Conservation (phyloP, 2,888 invertebrate genomes). For the Ophraella communa region DNA sequence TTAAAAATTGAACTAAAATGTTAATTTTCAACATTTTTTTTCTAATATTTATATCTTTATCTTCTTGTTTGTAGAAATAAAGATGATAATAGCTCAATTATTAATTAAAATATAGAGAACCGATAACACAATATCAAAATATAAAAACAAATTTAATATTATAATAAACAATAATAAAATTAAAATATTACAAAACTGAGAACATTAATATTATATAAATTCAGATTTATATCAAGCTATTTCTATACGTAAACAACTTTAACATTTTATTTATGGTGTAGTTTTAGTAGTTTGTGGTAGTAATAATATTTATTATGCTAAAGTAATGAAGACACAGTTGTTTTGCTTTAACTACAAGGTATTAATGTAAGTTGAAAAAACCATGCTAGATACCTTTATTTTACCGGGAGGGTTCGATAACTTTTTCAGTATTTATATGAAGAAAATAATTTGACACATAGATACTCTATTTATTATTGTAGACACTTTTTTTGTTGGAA, state of each 20-base stretch:
- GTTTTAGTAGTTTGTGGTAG: not conserved
- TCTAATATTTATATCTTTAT: too few species aligned
- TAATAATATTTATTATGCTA: constrained; percentile 35
- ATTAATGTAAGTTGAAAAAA: constrained; percentile 26
- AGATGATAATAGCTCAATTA: too few species aligned
- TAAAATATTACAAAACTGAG: not conserved
- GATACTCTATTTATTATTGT: too few species aligned
- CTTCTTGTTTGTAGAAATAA: too few species aligned
- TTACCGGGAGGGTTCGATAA: not conserved
- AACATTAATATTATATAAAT: constrained; percentile 24
- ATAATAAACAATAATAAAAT: too few species aligned
- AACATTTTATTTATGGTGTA: not conserved
- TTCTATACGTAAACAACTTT: constrained; percentile 14
- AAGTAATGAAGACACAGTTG: constrained; percentile 36
- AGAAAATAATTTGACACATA: not conserved
- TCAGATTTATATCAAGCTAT: constrained; percentile 28
- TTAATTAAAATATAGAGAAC: too few species aligned
- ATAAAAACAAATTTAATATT: too few species aligned
- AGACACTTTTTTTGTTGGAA: too few species aligned
- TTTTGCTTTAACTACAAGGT: constrained; percentile 29
- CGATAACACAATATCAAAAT: too few species aligned
- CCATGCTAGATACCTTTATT: not conserved
- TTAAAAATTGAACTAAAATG: too few species aligned
- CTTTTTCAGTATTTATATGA: not conserved
- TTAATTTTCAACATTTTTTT: too few species aligned